phyloP scores from a whole-genome alignment of 2,888 invertebrate species.

The Stenotaenia linearis region DNA sequence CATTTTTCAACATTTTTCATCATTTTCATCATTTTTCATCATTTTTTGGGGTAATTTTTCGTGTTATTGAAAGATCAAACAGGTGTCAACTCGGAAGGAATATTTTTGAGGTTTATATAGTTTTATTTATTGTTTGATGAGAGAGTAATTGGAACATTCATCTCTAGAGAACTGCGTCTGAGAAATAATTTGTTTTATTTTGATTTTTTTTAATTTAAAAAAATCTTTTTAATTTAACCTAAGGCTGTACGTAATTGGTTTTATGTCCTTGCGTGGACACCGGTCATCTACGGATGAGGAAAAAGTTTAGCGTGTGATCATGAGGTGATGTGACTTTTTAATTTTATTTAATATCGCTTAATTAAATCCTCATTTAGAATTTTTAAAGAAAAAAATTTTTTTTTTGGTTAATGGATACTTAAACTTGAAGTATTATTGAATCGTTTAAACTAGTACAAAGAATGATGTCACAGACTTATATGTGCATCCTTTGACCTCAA shows the following conservation, averaged over 20 bases:
- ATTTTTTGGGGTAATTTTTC: no score
- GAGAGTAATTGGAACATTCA: background rate
- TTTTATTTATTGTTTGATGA: background rate
- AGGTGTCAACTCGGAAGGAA: background rate
- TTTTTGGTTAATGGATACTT: background rate
- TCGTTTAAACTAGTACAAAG: background rate
- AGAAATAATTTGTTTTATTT: background rate
- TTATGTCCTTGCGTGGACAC: slow-evolving; percentile 5
- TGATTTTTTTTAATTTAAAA: background rate
- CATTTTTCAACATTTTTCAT: no score
- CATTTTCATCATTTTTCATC: no score
- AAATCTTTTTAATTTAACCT: background rate
- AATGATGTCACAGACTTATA: background rate
- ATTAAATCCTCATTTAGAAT: background rate
- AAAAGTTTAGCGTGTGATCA: no score
- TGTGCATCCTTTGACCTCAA: slow-evolving; percentile 17
- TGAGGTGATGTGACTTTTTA: no score
- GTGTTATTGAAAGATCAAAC: background rate
- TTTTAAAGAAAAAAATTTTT: no score
- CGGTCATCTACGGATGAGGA: slow-evolving; percentile 3
- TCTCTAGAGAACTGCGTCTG: background rate
- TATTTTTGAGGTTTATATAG: background rate
- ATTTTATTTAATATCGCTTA: background rate
- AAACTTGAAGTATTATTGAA: background rate
- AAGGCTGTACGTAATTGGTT: background rate